These are phyloP conservation scores for Ciconia stormi DNA, from an alignment of 2,113 vertebrate species.

Conservation along the genomic window DNA sequence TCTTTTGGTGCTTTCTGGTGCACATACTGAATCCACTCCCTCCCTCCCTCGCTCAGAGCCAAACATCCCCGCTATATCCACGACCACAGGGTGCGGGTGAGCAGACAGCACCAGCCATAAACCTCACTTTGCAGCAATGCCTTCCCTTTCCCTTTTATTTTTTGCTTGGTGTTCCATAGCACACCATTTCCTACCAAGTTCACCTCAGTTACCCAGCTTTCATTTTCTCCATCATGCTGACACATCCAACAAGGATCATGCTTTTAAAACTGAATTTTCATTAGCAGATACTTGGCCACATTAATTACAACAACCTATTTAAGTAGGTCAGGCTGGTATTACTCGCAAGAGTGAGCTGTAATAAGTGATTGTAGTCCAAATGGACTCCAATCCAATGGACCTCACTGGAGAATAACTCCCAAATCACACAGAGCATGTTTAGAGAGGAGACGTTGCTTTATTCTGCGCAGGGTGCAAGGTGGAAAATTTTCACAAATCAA, in stretches of 20 bases:
- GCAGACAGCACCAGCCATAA: not conserved
- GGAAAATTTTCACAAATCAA: too few species aligned
- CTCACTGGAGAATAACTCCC: too few species aligned
- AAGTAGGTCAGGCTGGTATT: not conserved
- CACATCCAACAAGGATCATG: not conserved
- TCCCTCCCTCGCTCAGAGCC: not conserved
- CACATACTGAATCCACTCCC: too few species aligned
- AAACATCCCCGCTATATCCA: accelerated
- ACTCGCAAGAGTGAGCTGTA: not conserved
- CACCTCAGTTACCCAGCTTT: not conserved
- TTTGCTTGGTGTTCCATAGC: not conserved
- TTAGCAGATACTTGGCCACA: not conserved
- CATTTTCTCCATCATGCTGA: not conserved
- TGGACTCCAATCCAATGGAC: too few species aligned
- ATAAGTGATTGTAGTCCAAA: not conserved
- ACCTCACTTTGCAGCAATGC: not conserved
- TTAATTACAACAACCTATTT: accelerated
- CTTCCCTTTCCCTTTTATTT: not conserved
- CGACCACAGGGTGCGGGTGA: not conserved
- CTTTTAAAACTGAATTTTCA: not conserved
- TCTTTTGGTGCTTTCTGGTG: not conserved
- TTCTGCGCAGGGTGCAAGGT: too few species aligned
- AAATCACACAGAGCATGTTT: too few species aligned
- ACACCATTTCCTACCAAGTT: not conserved
- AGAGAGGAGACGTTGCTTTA: too few species aligned